Evolutionary conservation across 2,113 vertebrate species (phyloP).

Genomic region (Tetrao urogallus): DNA sequence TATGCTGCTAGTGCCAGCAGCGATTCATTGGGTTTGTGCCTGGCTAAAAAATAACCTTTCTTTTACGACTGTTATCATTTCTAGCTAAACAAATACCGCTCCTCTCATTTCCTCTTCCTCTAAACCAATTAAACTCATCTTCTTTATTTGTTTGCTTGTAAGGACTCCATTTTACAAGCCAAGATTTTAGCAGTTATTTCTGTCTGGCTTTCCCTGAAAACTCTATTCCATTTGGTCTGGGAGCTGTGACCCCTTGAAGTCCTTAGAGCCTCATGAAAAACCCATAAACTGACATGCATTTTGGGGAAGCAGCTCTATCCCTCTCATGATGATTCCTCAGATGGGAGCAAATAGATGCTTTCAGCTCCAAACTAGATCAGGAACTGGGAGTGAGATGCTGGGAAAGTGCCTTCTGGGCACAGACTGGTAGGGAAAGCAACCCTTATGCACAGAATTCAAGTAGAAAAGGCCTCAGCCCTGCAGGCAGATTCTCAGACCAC

Average conservation of each 20-base stretch:
- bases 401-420: neutral
- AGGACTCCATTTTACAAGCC: neutral
- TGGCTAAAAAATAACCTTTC: neutral
- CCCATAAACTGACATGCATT: neutral
- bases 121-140: neutral
- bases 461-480: rapidly evolving
- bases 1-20: too few relatives aligned
- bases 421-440: neutral
- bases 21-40: too few relatives aligned
- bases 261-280: neutral
- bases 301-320: rapidly evolving
- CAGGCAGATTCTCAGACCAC: too few relatives aligned
- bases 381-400: neutral
- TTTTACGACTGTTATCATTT: neutral
- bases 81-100: neutral
- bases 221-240: neutral
- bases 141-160: neutral
- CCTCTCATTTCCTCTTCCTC: neutral
- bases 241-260: neutral
- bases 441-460: neutral
- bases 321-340: too few relatives aligned
- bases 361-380: neutral
- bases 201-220: neutral
- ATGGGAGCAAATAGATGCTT: rapidly evolving
- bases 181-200: neutral